Conservation (phyloP, 2,797 vertebrate species). For the Semotilus atromaculatus region DNA sequence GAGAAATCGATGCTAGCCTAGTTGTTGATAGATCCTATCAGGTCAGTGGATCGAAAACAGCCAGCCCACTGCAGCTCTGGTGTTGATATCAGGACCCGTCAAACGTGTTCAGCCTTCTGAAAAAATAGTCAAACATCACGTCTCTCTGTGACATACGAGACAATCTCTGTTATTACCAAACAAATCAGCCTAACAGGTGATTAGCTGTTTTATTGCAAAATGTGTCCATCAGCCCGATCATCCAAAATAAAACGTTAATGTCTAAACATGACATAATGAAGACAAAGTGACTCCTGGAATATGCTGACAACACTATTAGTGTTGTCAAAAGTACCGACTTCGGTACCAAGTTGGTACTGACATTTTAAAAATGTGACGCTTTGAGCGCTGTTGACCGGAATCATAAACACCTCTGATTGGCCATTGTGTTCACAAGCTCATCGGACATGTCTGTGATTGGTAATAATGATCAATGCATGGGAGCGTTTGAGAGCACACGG, state of each 20-base stretch:
- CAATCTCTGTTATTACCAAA: neutral
- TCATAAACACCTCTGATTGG: too few species aligned
- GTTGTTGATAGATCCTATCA: conserved; percentile 26
- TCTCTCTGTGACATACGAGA: neutral
- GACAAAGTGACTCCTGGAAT: neutral
- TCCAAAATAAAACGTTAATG: neutral
- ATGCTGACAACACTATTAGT: neutral
- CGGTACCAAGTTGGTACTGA: too few species aligned
- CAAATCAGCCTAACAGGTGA: conserved; percentile 1
- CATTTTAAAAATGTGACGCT: too few species aligned
- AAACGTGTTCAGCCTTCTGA: conserved; percentile 16
- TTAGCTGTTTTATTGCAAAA: neutral
- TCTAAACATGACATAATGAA: conserved; percentile 1
- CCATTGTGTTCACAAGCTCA: too few species aligned
- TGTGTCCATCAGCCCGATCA: neutral
- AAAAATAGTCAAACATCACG: neutral
- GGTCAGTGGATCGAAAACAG: conserved; percentile 32
- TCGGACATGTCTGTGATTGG: too few species aligned
- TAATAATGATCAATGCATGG: too few species aligned
- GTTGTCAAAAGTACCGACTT: too few species aligned
- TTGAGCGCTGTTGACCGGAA: too few species aligned
- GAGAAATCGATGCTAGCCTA: conserved; percentile 68
- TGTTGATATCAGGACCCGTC: conserved; percentile 18
- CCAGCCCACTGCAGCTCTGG: conserved; percentile 7
- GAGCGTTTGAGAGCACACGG: too few species aligned